Evolutionary conservation across 2,113 vertebrate species (phyloP), one percentile per base, ranked within the genome.

Genomic region (Gulo gulo): DNA sequence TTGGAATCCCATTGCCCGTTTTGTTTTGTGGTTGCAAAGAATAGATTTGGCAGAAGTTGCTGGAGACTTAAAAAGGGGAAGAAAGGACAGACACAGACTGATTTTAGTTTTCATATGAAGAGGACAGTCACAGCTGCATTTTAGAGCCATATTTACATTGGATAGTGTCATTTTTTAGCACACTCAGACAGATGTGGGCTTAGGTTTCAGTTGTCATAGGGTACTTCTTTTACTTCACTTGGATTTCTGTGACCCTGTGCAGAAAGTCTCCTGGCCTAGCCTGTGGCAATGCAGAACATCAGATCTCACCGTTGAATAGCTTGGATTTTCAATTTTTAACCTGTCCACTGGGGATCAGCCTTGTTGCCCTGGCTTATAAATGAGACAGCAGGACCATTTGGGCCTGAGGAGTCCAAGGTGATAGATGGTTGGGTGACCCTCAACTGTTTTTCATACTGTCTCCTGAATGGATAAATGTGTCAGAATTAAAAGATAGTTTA

Each of bases 401-500:
- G 94, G 34, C 61, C 85, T 52, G 57, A 69, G 86, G 45, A 84
- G 61, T 42, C 63, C 87, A 81, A 24, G n/a, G 91, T 96, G 96
- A 97, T 80, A 87, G 86, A 97, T 94, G 92, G 76, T 65, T 57
- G 59, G 69, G 50, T 90, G 76, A 96, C 86, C 69, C 36, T 95
- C 42, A 29, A 29, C 79, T 96, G 93, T 96, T 97, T 96, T 94
- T 97, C 84, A 94, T 86, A 94, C 84, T 95, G 78, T 97, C 78
- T 97, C 85, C 96, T 91, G 83, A 98, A 96, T 97, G 73, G 86
- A 97, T 97, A 97, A 96, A 94, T 8, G 21, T 96, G 95, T 96
- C 96, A 98, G 82, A 94, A 97, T 97, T 97, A 97, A 98, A 96
- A 97, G 82, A 95, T 71, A 96, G 94, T 96, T 97, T 97, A 93